A percentile compares a stretch with the other conserved stretches of the same genome.
These are phyloP conservation scores for Acromyrmex heyeri DNA, from an alignment of 1,140 invertebrate genomes.

Conservation along the genomic window DNA sequence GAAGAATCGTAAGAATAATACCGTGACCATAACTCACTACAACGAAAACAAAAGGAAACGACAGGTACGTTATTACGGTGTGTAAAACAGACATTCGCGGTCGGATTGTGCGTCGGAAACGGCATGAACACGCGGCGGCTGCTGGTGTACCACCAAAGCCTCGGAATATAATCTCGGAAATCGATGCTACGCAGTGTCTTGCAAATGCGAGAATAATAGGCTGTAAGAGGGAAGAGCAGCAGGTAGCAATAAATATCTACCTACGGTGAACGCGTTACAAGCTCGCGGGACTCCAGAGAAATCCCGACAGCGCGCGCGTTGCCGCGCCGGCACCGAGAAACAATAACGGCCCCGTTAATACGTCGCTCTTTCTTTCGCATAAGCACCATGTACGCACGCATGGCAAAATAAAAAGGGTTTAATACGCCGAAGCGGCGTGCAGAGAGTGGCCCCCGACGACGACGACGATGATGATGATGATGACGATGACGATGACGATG, in stretches of 20 bases:
- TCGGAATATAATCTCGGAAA: constrained; percentile 58
- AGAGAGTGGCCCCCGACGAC: constrained; percentile 26
- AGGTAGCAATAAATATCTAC: constrained; percentile 45
- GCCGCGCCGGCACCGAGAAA: constrained; percentile 14
- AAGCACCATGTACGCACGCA: constrained; percentile 14
- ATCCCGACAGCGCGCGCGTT: neutral
- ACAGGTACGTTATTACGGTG: constrained; percentile 32
- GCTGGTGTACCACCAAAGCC: constrained; percentile 23
- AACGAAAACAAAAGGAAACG: constrained; percentile 11
- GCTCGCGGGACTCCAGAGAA: neutral
- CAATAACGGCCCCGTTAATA: constrained; percentile 48
- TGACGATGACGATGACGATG: neutral
- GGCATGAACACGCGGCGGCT: neutral
- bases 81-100: constrained; percentile 51
- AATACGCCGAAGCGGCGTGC: constrained; percentile 16
- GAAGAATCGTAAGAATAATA: constrained; percentile 22
- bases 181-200: constrained; percentile 47
- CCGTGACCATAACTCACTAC: constrained; percentile 10
- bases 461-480: constrained; percentile 13
- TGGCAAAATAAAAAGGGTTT: constrained; percentile 45
- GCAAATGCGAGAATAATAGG: constrained; percentile 53
- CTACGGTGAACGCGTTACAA: constrained; percentile 23
- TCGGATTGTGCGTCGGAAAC: constrained; percentile 27
- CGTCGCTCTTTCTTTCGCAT: constrained; percentile 43
- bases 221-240: constrained; percentile 21